Evolutionary conservation across 2,888 invertebrate species (phyloP).

Genomic region (Nomada lathburiana): DNA sequence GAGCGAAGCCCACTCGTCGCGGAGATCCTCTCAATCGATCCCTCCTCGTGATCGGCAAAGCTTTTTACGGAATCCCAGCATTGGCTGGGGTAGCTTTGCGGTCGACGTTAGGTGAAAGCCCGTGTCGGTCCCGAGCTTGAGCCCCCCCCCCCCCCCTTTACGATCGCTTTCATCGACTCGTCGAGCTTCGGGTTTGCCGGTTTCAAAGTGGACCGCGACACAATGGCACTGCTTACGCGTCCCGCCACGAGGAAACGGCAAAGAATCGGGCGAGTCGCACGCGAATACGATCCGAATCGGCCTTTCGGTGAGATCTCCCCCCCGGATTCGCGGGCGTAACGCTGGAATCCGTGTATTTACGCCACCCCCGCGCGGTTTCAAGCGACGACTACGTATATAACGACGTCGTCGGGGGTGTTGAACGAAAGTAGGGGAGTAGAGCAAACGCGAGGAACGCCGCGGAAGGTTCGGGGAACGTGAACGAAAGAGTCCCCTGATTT

Average conservation of each 20-base stretch:
- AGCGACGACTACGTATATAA: slow-evolving; percentile 51
- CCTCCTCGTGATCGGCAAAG: slow-evolving; percentile 45
- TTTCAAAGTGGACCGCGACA: slow-evolving; percentile 60
- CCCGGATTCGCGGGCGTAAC: slow-evolving; percentile 9
- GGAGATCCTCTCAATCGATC: slow-evolving; percentile 47
- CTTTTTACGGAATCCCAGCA: slow-evolving; percentile 43
- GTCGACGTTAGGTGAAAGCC: slow-evolving; percentile 58
- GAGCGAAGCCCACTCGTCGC: slow-evolving; percentile 1
- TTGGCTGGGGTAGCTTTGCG: slow-evolving; percentile 53
- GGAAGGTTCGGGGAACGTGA: background rate
- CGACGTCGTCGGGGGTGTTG: slow-evolving; percentile 33
- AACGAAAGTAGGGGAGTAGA: background rate
- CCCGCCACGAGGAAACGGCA: background rate
- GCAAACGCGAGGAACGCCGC: background rate
- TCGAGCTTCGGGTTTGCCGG: slow-evolving; percentile 49
- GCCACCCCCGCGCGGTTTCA: slow-evolving; percentile 44
- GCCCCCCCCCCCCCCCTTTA: slow-evolving; percentile 50
- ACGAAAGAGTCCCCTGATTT: slow-evolving; percentile 18
- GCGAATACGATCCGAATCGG: slow-evolving; percentile 56
- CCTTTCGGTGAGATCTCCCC: slow-evolving; percentile 51
- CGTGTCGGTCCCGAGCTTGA: slow-evolving; percentile 59
- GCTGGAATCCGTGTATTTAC: slow-evolving; percentile 48
- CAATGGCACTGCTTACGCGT: slow-evolving; percentile 50
- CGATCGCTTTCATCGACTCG: slow-evolving; percentile 63
- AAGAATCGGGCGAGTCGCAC: slow-evolving; percentile 45